A percentile compares a stretch with the other conserved stretches of the same genome.
These are phyloP conservation scores for Campylomormyrus tamandua DNA, from an alignment of 2,113 vertebrate species.

Conservation along the genomic window DNA sequence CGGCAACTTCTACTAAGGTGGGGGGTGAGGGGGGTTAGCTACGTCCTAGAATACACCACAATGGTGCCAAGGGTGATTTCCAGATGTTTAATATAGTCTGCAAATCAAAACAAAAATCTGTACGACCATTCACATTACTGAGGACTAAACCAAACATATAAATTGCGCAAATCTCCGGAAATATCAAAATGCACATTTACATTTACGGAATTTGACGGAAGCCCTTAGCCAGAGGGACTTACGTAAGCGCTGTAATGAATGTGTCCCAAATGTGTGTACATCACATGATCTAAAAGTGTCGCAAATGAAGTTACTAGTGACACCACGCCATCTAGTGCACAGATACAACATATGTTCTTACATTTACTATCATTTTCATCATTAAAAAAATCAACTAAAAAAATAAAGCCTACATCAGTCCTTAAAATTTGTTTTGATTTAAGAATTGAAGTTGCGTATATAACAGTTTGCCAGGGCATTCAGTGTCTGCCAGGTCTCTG, in stretches of 20 bases:
- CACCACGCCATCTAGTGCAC: conserved; percentile 3
- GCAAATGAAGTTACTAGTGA: background rate
- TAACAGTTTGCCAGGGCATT: conserved; percentile 51
- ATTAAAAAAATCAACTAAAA: background rate
- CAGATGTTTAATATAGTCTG: background rate
- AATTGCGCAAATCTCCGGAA: background rate
- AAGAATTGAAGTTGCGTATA: conserved; percentile 32
- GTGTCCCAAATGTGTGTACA: background rate
- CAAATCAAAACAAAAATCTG: background rate
- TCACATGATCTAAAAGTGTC: background rate
- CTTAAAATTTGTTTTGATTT: background rate
- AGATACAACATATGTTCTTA: background rate
- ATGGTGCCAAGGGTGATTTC: background rate
- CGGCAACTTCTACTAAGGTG: background rate
- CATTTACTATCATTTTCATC: background rate
- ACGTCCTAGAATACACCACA: background rate
- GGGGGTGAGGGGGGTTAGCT: background rate
- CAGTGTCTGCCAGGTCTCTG: conserved; percentile 46
- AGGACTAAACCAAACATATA: background rate
- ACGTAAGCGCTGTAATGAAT: background rate
- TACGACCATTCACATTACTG: background rate
- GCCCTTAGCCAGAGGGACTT: no score
- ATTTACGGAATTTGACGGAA: no score
- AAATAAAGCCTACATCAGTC: background rate
- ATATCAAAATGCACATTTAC: background rate